phyloP scores from a whole-genome alignment of 2,113 vertebrate genomes.

The Indri indri region DNA sequence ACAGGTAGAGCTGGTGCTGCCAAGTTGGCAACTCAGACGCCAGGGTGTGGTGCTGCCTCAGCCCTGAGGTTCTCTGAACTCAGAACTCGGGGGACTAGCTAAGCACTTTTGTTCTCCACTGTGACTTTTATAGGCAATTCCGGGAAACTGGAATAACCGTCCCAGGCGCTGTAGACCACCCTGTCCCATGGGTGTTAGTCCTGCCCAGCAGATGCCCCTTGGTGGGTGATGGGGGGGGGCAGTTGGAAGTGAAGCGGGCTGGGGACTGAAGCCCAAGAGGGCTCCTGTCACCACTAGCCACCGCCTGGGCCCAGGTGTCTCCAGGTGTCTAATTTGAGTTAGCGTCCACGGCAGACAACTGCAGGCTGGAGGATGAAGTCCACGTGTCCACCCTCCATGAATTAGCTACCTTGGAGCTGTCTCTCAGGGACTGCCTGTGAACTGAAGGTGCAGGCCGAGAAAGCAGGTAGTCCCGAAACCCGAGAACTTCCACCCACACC shows the following conservation, averaged over 20 bases:
- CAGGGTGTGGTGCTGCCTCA: background rate
- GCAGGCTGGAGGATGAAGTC: background rate
- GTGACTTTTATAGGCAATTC: background rate
- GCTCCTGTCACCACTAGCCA: background rate
- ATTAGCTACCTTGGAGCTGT: no score
- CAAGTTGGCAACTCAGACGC: background rate
- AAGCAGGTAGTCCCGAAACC: background rate
- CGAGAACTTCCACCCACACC: background rate
- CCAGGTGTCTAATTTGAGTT: background rate
- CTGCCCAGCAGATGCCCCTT: background rate
- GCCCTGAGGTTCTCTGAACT: background rate
- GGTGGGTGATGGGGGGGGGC: background rate
- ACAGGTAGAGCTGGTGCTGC: no score
- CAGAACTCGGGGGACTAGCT: background rate
- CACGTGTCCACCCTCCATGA: background rate
- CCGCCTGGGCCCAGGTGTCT: background rate
- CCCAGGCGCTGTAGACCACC: background rate
- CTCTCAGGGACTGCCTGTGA: background rate
- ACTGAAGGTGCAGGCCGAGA: background rate
- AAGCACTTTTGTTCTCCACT: background rate
- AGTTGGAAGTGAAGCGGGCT: background rate
- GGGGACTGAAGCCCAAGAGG: background rate
- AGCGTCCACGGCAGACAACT: fast-evolving
- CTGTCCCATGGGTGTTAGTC: background rate
- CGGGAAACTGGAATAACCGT: background rate